phyloP scores from a whole-genome alignment of 2,113 vertebrate genomes.

The Vulpes lagopus region DNA sequence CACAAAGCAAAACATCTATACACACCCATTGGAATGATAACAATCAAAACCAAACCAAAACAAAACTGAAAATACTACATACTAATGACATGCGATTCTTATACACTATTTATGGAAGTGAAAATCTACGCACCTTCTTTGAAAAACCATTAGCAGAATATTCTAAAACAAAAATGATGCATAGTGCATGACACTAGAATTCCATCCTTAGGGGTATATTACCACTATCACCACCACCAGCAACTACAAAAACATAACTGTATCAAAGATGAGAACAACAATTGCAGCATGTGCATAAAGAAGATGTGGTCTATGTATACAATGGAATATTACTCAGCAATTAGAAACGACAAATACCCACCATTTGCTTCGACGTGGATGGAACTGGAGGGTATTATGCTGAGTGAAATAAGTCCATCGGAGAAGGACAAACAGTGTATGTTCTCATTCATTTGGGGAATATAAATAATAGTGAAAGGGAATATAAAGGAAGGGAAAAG shows the following conservation, averaged over 20 bases:
- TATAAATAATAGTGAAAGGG: too few species aligned
- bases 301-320: too few species aligned
- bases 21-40: neutral
- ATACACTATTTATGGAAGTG: neutral
- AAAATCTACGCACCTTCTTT: slow-evolving; percentile 32
- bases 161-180: slow-evolving; percentile 6
- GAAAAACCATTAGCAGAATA: neutral
- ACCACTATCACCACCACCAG: neutral
- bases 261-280: neutral
- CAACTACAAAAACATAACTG: neutral
- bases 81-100: neutral
- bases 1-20: slow-evolving; percentile 20
- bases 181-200: neutral
- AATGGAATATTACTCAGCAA: too few species aligned
- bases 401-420: too few species aligned
- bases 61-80: neutral
- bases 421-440: too few species aligned
- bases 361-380: too few species aligned
- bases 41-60: neutral
- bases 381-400: too few species aligned
- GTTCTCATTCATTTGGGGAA: too few species aligned
- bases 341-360: too few species aligned
- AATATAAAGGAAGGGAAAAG: too few species aligned
- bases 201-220: neutral
- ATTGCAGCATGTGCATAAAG: neutral